phyloP scores from a whole-genome alignment of 2,797 vertebrate species.

The Sarcophilus harrisii region DNA sequence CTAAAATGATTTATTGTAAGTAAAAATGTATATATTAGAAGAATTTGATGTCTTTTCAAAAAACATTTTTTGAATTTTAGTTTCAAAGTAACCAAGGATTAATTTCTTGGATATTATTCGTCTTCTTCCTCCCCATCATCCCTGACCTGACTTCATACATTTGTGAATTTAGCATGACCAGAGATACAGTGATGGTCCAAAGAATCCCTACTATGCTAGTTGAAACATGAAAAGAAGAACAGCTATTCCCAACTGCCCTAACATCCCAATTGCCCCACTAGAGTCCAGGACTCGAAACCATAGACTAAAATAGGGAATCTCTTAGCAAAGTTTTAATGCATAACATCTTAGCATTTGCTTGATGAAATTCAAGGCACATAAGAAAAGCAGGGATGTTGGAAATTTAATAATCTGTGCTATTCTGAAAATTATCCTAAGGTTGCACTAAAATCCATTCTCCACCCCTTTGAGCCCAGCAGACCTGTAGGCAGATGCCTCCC shows the following conservation, averaged over 20 bases:
- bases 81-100: neutral
- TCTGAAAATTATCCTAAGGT: neutral
- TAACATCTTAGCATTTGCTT: neutral
- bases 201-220: neutral
- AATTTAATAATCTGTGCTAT: neutral
- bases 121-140: neutral
- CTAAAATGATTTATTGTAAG: neutral
- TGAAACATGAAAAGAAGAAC: neutral
- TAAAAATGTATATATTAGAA: neutral
- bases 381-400: neutral
- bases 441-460: neutral
- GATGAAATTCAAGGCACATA: neutral
- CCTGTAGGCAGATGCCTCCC: rapidly evolving
- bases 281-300: neutral
- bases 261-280: neutral
- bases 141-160: neutral
- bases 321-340: neutral
- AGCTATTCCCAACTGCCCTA: neutral
- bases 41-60: neutral
- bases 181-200: neutral
- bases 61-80: neutral
- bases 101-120: neutral
- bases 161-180: neutral
- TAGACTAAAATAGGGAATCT: neutral
- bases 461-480: rapidly evolving